Percentiles rank a stretch among this genome's conserved stretches.
These are phyloP conservation scores for Geodia barretti DNA, from an alignment of 37 sponge, comb jelly and placozoan genomes.

Conservation along the genomic window DNA sequence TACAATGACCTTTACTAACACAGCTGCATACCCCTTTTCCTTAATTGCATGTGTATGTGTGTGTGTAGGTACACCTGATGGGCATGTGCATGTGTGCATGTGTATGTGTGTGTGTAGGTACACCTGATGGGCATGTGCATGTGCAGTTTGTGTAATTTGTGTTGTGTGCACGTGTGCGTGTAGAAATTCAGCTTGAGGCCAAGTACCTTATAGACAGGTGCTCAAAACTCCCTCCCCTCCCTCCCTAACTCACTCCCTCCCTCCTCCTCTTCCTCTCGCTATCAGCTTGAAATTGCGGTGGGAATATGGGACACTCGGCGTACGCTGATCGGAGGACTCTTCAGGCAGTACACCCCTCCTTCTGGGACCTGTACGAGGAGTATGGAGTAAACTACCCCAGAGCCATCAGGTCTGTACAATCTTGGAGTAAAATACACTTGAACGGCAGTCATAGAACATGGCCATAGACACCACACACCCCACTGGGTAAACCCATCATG, in stretches of 20 bases:
- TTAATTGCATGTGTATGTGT: too few species aligned
- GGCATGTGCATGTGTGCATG: too few species aligned
- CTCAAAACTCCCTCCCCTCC: not conserved
- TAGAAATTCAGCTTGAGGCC: not conserved
- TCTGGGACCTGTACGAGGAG: slow-evolving; percentile 63
- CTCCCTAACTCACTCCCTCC: slow-evolving; percentile 21
- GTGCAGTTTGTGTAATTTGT: too few species aligned
- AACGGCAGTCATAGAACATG: too few species aligned
- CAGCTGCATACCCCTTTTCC: too few species aligned
- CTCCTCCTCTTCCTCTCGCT: slow-evolving; percentile 23
- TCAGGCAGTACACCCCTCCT: slow-evolving; percentile 60
- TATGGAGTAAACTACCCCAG: slow-evolving; percentile 49
- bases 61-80: too few species aligned
- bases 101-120: too few species aligned
- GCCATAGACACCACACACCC: too few species aligned
- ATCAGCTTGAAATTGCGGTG: slow-evolving; percentile 62
- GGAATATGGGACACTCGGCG: slow-evolving; percentile 42
- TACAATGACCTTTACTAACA: too few species aligned
- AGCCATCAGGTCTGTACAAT: slow-evolving; percentile 72
- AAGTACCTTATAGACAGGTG: not conserved
- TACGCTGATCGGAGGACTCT: slow-evolving; percentile 58
- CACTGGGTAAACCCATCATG: too few species aligned
- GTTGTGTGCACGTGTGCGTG: not conserved
- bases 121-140: too few species aligned
- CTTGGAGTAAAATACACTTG: too few species aligned